phyloP scores from a whole-genome alignment of 2,888 invertebrate genomes.

The Hoplodrina ambigua region DNA sequence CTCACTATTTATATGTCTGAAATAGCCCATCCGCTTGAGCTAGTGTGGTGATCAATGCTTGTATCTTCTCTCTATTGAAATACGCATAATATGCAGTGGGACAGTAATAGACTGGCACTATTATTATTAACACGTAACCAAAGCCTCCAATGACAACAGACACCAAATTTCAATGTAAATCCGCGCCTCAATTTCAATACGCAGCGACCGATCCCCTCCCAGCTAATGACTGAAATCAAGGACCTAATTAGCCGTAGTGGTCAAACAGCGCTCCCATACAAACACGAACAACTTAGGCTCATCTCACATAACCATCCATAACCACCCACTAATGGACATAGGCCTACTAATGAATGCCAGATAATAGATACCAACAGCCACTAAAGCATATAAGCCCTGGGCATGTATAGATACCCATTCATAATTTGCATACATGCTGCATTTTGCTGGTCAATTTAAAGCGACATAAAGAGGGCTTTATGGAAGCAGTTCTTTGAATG shows the following conservation, averaged over 20 bases:
- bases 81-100: no score
- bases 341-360: neutral
- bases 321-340: constrained; percentile 10
- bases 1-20: no score
- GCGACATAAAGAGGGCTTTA: neutral
- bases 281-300: constrained; percentile 3
- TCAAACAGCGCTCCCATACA: constrained; percentile 12
- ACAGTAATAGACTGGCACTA: no score
- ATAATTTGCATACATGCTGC: neutral
- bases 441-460: neutral
- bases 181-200: neutral
- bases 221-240: constrained; percentile 16
- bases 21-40: no score
- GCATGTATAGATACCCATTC: neutral
- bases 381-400: neutral
- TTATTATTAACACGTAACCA: neutral
- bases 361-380: neutral
- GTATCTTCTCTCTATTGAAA: no score
- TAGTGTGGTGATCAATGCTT: no score
- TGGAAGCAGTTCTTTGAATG: no score
- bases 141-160: neutral
- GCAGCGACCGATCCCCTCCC: neutral
- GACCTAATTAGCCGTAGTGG: constrained; percentile 18
- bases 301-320: neutral
- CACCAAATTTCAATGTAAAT: neutral